Percentiles rank a stretch among this genome's conserved stretches.
Conservation (phyloP, 2,888 invertebrate genomes). For the Diarsia rubi region DNA sequence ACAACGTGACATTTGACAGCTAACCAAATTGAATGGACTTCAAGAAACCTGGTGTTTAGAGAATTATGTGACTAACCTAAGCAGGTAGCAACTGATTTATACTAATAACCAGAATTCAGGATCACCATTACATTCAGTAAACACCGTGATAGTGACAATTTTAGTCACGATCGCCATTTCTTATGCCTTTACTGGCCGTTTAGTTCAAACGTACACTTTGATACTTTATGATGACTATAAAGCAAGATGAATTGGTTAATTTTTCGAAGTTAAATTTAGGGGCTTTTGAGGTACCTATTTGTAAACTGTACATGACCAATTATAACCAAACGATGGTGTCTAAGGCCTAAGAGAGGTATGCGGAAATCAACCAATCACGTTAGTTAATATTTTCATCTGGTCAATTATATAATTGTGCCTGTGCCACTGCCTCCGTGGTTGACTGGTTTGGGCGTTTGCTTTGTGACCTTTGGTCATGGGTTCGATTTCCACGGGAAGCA, state of each 20-base stretch:
- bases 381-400: no score
- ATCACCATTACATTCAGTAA: background rate
- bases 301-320: background rate
- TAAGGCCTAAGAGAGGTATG: no score
- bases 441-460: no score
- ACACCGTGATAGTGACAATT: constrained; percentile 31
- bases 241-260: background rate
- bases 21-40: constrained; percentile 13
- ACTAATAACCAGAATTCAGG: constrained; percentile 8
- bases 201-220: background rate
- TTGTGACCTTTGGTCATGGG: no score
- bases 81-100: constrained; percentile 22
- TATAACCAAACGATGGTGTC: background rate
- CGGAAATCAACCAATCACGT: no score
- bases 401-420: no score
- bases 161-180: constrained; percentile 33
- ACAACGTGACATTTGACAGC: constrained; percentile 19
- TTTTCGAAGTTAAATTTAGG: constrained; percentile 7
- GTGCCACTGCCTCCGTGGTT: no score
- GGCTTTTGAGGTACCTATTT: background rate
- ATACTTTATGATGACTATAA: background rate
- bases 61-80: constrained; percentile 23
- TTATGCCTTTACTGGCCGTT: constrained; percentile 13
- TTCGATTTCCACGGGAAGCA: no score
- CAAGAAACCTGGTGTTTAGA: background rate